Evolutionary conservation across 2,888 invertebrate species (phyloP).

Genomic region (Aporophyla nigra): DNA sequence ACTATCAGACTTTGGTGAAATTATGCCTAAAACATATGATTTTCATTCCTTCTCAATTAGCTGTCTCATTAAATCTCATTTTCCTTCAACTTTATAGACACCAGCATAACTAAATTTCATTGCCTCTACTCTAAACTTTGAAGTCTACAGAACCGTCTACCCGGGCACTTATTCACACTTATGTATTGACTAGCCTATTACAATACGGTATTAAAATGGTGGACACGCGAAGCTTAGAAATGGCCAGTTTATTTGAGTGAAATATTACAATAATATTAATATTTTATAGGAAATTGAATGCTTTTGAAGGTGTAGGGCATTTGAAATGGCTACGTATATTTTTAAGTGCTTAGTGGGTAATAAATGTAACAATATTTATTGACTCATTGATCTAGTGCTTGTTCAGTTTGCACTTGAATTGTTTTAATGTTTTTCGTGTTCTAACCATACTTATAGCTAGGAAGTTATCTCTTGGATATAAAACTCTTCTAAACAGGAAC

Average conservation of each 20-base stretch:
- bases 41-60: neutral
- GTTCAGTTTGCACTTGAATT: conserved; percentile 12
- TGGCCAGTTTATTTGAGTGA: conserved; percentile 46
- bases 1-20: neutral
- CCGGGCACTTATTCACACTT: conserved; percentile 38
- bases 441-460: neutral
- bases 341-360: conserved; percentile 34
- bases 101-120: neutral
- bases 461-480: neutral
- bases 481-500: neutral
- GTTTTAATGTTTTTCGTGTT: neutral
- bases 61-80: neutral
- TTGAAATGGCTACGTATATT: conserved; percentile 24
- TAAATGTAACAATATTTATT: conserved; percentile 41
- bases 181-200: conserved; percentile 37
- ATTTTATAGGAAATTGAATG: conserved; percentile 59
- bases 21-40: neutral
- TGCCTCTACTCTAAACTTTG: neutral
- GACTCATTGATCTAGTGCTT: conserved; percentile 3
- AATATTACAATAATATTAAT: conserved; percentile 56
- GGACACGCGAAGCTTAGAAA: conserved; percentile 50
- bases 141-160: conserved; percentile 35
- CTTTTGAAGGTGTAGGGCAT: conserved; percentile 19
- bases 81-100: neutral
- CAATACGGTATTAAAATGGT: conserved; percentile 49